Conservation (phyloP, 2,113 vertebrate species). For the Sorex fumeus region DNA sequence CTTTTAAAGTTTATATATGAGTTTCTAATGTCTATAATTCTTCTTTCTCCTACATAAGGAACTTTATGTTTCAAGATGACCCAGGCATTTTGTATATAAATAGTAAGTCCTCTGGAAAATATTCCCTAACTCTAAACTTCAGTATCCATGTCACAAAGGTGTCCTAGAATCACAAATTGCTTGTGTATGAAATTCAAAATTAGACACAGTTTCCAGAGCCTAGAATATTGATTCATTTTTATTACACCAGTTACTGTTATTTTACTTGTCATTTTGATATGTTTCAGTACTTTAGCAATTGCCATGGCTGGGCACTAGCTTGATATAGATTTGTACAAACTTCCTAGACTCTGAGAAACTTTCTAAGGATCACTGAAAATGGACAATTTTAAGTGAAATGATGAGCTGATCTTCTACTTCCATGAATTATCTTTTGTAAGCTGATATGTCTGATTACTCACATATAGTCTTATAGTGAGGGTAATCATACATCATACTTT, state of each 20-base stretch:
- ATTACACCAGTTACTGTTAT: not conserved
- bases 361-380: not conserved
- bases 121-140: not conserved
- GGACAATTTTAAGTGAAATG: not conserved
- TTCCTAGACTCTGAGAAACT: not conserved
- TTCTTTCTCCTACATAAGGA: not conserved
- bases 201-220: not conserved
- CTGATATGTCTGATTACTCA: slow-evolving; percentile 3
- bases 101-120: not conserved
- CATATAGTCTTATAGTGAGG: not conserved
- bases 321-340: not conserved
- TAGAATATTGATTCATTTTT: slow-evolving; percentile 24
- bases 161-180: not conserved
- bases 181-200: not conserved
- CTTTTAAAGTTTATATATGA: not conserved
- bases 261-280: not conserved
- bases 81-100: not conserved
- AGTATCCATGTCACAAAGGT: not conserved
- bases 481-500: not conserved
- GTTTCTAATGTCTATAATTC: not conserved
- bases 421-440: not conserved
- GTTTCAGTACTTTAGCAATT: not conserved
- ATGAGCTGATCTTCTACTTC: not conserved
- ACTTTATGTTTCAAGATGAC: not conserved
- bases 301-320: not conserved